Conservation (phyloP, 2,888 invertebrate species). For the Zelleria hepariella region DNA sequence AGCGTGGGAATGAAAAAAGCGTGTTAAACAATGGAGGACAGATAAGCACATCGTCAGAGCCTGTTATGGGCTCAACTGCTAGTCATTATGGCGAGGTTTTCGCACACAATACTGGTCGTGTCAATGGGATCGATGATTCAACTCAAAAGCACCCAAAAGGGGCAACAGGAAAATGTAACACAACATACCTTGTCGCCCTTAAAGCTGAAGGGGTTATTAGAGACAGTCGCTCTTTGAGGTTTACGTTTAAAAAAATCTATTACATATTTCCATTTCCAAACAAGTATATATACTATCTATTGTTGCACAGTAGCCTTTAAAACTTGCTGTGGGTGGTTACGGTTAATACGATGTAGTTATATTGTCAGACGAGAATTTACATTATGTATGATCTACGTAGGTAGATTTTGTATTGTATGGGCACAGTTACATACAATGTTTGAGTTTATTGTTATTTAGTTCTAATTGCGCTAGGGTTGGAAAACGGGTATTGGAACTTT, state of each 20-base stretch:
- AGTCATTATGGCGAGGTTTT: conserved; percentile 54
- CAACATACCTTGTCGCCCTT: no score
- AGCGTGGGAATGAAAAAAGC: conserved; percentile 69
- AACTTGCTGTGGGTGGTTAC: no score
- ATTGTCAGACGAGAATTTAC: no score
- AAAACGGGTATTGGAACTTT: neutral
- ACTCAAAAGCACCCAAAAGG: neutral
- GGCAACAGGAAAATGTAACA: no score
- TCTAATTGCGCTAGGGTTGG: neutral
- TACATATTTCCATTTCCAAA: no score
- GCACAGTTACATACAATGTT: neutral
- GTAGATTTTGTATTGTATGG: neutral
- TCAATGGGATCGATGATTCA: neutral
- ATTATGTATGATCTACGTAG: neutral
- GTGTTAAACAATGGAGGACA: conserved; percentile 65
- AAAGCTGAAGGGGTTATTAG: no score
- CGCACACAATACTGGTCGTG: conserved; percentile 17
- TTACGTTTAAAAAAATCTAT: no score
- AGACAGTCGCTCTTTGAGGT: no score
- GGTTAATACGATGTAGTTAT: no score
- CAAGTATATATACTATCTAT: no score
- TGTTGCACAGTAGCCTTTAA: no score
- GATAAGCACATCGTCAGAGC: conserved; percentile 62
- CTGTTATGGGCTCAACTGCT: conserved; percentile 54
- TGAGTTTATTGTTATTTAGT: neutral